Evolutionary conservation across 2,797 vertebrate genomes (phyloP), one percentile per base, ranked within the genome.

Genomic region (Acropternis orthonyx): DNA sequence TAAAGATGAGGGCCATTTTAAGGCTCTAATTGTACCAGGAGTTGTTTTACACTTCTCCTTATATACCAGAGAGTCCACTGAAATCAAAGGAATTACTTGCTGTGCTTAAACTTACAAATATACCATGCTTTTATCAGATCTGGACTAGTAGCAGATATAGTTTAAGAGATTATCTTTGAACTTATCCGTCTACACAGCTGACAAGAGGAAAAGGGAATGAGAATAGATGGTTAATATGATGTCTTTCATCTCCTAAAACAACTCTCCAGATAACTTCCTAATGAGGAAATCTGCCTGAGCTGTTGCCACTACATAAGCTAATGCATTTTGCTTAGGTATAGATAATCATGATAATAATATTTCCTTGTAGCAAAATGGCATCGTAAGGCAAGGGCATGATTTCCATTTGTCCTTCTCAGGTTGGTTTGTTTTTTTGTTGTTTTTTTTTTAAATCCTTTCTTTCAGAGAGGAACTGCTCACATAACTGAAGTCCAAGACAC

Each of bases 241-340:
- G 52, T 32, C 44, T 92, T 82, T 85, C 24, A 75, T 77, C 56
- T 95, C 41, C 56, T 88, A 55, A 81, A 83, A 23, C 44, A 56
- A 15, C 49, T 71, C 65, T 75, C 49, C 56, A 83, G 68, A 83
- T 51, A 65, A 92, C 83, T 87, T 88, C 54, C 73, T 85, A 83
- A 74, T 51, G 49, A 93, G 41, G 10, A 59, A 73, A 85, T 67
- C 74, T 88, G 30, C 59, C 54, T 68, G 52, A 77, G 44, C 43
- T 67, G 16, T 72, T 79, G 49, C 9, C 87, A 71, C 62, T 82
- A 67, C 15, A 5, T 46, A 87, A 86, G 20, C 20, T 54, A 46
- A 54, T 92, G 65, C n/a, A 21, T 85, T 93, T 92, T 81, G 10
- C 51, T 89, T 92, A 85, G 72, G 34, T 91, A 71, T 61, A 92